Evolutionary conservation across 2,797 vertebrate species (phyloP), one percentile per base, ranked within the genome.

Genomic region (Eidolon dupreanum): DNA sequence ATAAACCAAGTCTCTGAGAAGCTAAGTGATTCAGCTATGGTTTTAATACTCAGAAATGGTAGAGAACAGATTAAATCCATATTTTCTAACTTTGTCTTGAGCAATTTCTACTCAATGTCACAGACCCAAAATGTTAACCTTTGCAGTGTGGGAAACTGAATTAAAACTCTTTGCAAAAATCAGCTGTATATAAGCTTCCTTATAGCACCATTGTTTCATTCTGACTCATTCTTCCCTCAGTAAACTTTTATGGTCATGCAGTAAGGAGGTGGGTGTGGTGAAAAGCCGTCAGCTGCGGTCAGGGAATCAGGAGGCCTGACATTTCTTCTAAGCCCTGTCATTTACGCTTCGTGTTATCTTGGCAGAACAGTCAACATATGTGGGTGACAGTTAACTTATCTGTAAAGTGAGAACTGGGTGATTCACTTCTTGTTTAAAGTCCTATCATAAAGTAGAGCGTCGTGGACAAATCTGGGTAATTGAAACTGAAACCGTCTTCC

Each of bases 351-450:
- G 10, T 15, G 24, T 88, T 96, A 77, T 71, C 92, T 49, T 68
- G 49, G 51, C 51, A 86, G 94, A 86, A 46, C 53, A 61, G 81
- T 55, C 71, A 11, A 24, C 41, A 36, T 38, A 59, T 49, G 43
- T 73, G 83, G 49, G 73, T 49, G 49, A 57, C 26, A 41, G 68
- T 65, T 63, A 61, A 12, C 24, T 49, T 79, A 94, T 77, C 96
- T 78, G 43, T 78, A 68, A 78, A 26, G 51, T 20, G n/a, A 90
- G 31, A 73, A 41, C 26, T 63, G 55, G 36, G 11, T 88, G 74
- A 83, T 63, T 74, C 66, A 73, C 73, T 75, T 93, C 66, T 74
- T 61, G 89, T 75, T 88, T 61, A 83, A 94, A 96, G 93, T 82
- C 66, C 65, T 9, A 6, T 74, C 31, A 5, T 24, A n/a, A 65